These are phyloP conservation scores for Gopherus evgoodei DNA, from an alignment of 2,113 vertebrate species.

Conservation along the genomic window DNA sequence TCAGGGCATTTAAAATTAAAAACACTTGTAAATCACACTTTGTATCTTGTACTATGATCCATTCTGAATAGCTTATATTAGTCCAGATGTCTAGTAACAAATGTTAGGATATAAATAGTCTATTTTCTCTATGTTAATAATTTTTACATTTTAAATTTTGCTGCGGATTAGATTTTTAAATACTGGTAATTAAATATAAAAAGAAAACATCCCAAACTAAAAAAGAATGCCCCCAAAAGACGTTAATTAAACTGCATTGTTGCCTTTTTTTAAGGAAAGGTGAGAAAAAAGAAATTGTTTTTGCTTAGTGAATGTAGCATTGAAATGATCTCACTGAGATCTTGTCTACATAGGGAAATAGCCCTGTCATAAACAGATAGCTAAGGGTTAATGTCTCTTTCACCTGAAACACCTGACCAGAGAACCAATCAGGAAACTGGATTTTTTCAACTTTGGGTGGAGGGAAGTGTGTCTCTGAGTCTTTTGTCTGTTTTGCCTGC, in stretches of 20 bases:
- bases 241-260: neutral
- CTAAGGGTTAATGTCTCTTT: no score
- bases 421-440: no score
- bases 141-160: no score
- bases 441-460: no score
- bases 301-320: no score
- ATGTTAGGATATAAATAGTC: neutral
- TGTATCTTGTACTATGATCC: neutral
- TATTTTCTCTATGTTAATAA: no score
- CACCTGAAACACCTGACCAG: no score
- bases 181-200: neutral
- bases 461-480: no score
- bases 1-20: constrained; percentile 3
- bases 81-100: neutral
- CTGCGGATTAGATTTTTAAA: neutral
- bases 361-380: no score
- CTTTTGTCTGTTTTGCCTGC: no score
- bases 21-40: neutral
- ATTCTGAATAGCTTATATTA: neutral
- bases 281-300: neutral
- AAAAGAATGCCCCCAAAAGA: neutral
- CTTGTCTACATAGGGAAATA: no score
- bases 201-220: neutral
- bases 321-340: no score
- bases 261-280: neutral